These are phyloP conservation scores for Tipula vernalis DNA, from an alignment of 2,888 invertebrate genomes.

Conservation along the genomic window DNA sequence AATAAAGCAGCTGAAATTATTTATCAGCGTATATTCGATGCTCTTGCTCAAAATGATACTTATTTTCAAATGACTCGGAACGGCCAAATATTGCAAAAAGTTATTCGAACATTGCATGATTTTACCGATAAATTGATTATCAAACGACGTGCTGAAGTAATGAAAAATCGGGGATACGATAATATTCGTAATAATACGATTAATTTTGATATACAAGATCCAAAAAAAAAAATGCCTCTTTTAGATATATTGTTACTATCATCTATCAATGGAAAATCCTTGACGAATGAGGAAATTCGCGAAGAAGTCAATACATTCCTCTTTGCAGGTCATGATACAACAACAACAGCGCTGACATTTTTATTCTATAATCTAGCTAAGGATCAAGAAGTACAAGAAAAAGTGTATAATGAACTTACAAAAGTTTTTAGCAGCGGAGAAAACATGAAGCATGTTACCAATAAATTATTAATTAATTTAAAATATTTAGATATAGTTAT, in stretches of 20 bases:
- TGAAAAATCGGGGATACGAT: background rate
- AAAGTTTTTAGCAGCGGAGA: conserved; percentile 31
- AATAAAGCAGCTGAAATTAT: background rate
- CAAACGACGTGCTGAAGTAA: conserved; percentile 18
- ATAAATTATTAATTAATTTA: conserved; percentile 27
- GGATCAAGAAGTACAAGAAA: conserved; percentile 37
- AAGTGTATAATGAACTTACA: conserved; percentile 36
- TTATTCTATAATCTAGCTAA: conserved; percentile 38
- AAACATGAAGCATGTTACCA: conserved; percentile 25
- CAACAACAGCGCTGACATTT: conserved; percentile 39
- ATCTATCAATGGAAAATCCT: conserved; percentile 42
- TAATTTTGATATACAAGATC: conserved; percentile 27
- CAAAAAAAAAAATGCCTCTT: conserved; percentile 50
- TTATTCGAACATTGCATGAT: conserved; percentile 26
- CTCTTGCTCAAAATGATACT: background rate
- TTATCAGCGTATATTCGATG: background rate
- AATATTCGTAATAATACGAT: background rate
- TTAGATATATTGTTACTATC: conserved; percentile 51
- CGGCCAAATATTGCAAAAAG: conserved; percentile 11
- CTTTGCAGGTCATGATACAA: conserved; percentile 50
- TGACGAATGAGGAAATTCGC: conserved; percentile 46
- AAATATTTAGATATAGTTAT: conserved; percentile 31
- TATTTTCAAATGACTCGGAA: background rate
- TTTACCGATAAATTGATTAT: conserved; percentile 28
- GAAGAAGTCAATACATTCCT: conserved; percentile 64